These are phyloP conservation scores for Oncorhynchus nerka DNA, from an alignment of 2,113 vertebrate genomes.

Conservation along the genomic window DNA sequence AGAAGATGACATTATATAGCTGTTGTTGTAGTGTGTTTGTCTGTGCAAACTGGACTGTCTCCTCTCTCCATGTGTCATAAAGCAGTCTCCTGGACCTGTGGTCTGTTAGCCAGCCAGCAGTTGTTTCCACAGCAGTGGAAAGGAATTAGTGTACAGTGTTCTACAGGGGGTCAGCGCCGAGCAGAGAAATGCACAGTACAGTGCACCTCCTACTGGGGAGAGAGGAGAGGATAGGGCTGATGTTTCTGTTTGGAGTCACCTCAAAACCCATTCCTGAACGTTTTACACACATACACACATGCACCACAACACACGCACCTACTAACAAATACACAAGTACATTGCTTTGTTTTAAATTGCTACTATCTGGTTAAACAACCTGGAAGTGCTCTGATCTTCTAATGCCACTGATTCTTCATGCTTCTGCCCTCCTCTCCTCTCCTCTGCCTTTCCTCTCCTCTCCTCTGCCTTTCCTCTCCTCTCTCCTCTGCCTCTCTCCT, in stretches of 20 bases:
- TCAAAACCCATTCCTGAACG: too few species aligned
- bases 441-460: background rate
- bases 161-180: too few species aligned
- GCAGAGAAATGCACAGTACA: background rate
- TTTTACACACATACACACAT: background rate
- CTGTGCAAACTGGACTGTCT: background rate
- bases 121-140: conserved; percentile 9
- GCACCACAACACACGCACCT: conserved; percentile 20
- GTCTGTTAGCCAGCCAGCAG: background rate
- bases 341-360: background rate
- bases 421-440: background rate
- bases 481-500: too few species aligned
- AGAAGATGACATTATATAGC: background rate
- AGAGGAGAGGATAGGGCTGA: background rate
- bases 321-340: conserved; percentile 20
- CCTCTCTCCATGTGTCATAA: conserved; percentile 10
- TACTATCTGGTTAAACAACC: too few species aligned
- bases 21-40: background rate
- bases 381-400: background rate
- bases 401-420: too few species aligned
- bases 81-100: background rate
- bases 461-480: background rate
- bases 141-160: background rate
- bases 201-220: background rate
- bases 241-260: too few species aligned